A percentile compares a stretch with the other conserved stretches of the same genome.
Conservation (phyloP, 2,797 vertebrate genomes). For the Phaenicophaeus curvirostris region DNA sequence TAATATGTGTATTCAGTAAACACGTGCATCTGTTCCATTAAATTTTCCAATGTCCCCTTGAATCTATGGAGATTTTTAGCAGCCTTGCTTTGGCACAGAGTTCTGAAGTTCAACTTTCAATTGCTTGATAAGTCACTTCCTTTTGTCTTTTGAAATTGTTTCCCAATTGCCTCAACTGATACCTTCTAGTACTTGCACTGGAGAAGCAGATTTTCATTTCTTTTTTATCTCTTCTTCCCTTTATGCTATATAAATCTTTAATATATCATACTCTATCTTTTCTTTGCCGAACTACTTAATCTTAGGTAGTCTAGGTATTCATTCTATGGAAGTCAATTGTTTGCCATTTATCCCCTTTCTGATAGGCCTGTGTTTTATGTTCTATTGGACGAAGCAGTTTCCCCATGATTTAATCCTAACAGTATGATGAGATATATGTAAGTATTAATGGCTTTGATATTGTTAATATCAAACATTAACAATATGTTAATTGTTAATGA, state of each 20-base stretch:
- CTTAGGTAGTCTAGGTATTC: background rate
- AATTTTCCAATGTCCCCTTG: background rate
- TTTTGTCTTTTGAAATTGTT: background rate
- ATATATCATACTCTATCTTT: background rate
- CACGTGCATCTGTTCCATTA: background rate
- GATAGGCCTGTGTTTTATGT: too few relatives aligned
- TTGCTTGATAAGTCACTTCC: background rate
- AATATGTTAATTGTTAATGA: too few relatives aligned
- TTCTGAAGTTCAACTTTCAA: background rate
- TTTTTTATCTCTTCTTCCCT: background rate
- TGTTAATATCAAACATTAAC: too few relatives aligned
- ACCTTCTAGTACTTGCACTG: background rate
- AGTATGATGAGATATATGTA: too few relatives aligned
- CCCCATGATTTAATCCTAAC: too few relatives aligned
- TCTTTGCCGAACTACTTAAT: background rate
- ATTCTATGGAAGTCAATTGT: background rate
- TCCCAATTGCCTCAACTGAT: fast-evolving
- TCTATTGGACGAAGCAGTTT: too few relatives aligned
- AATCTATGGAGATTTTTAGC: background rate
- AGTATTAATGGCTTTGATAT: too few relatives aligned
- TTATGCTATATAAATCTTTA: background rate
- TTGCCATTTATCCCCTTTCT: too few relatives aligned
- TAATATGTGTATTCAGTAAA: background rate
- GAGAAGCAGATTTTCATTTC: background rate
- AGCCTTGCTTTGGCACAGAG: background rate